phyloP scores from a whole-genome alignment of 2,113 vertebrate genomes.

The Balaeniceps rex region DNA sequence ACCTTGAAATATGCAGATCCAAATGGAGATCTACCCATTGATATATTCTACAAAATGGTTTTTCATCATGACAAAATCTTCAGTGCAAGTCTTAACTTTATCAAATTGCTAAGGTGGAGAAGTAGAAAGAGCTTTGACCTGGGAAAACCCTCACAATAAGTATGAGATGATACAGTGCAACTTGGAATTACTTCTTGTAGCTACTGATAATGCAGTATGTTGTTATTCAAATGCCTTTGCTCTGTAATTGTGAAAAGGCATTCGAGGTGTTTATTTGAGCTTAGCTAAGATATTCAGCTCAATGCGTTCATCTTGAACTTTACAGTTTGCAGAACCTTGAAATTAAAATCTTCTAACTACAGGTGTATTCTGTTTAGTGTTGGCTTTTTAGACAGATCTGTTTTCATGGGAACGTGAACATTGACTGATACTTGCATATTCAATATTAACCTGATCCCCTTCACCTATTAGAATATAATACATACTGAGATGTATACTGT shows the following conservation, averaged over 20 bases:
- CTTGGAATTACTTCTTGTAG: background rate
- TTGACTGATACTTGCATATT: background rate
- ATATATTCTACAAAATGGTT: slow-evolving; percentile 87
- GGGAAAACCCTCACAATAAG: slow-evolving; percentile 59
- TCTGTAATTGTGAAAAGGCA: background rate
- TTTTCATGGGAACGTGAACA: background rate
- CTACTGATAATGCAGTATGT: background rate
- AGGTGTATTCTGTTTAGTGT: background rate
- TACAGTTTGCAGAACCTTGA: background rate
- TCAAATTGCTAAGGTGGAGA: slow-evolving; percentile 84
- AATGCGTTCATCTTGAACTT: background rate
- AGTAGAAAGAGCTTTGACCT: slow-evolving; percentile 82
- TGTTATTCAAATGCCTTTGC: background rate
- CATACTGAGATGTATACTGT: background rate
- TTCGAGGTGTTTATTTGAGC: background rate
- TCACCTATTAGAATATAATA: background rate
- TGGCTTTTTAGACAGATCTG: background rate
- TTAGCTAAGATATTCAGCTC: background rate
- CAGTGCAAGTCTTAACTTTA: slow-evolving; percentile 84
- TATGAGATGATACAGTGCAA: background rate
- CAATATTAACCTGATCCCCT: background rate
- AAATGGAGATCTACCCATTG: slow-evolving; percentile 83
- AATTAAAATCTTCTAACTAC: background rate
- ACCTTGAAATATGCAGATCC: slow-evolving; percentile 86
- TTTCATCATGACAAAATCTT: slow-evolving; percentile 87